These are phyloP conservation scores for Drosophila ambigua DNA, from an alignment of 1,140 invertebrate species.

Conservation along the genomic window DNA sequence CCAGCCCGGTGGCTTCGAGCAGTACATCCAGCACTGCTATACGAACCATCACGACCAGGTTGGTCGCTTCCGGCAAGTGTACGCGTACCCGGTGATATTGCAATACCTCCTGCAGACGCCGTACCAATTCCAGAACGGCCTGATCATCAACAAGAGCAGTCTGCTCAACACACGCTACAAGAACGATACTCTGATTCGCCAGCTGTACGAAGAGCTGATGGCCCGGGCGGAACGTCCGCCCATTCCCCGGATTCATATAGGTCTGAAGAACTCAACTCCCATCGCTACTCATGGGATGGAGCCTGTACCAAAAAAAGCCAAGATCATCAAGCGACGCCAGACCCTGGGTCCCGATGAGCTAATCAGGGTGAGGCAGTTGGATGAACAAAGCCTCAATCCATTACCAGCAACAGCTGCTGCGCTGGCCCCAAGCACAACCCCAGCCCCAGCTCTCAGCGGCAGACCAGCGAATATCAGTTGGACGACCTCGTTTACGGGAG, in stretches of 20 bases:
- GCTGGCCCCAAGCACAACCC: too few species aligned
- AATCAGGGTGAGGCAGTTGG: background rate
- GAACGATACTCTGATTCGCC: background rate
- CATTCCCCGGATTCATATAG: constrained; percentile 37
- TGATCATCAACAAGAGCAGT: constrained; percentile 64
- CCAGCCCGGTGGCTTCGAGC: constrained; percentile 32
- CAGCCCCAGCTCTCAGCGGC: background rate
- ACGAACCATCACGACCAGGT: constrained; percentile 19
- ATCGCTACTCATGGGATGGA: background rate
- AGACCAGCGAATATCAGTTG: background rate
- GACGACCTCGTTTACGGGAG: background rate
- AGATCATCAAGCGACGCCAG: constrained; percentile 33
- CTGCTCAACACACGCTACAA: constrained; percentile 36
- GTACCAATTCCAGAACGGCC: constrained; percentile 63
- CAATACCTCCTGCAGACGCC: constrained; percentile 48
- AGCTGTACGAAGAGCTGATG: constrained; percentile 40
- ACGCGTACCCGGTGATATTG: constrained; percentile 33
- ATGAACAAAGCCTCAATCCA: background rate
- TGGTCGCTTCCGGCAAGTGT: constrained; percentile 23
- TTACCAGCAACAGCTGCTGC: background rate
- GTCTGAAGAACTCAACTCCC: background rate
- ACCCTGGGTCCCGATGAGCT: constrained; percentile 30
- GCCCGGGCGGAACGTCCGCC: constrained; percentile 24
- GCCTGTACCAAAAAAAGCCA: background rate
- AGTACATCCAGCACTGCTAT: constrained; percentile 62